Base-by-base conservation (phyloP, 2,113 vertebrate genomes). In the Lepidothrix coronata region DNA sequence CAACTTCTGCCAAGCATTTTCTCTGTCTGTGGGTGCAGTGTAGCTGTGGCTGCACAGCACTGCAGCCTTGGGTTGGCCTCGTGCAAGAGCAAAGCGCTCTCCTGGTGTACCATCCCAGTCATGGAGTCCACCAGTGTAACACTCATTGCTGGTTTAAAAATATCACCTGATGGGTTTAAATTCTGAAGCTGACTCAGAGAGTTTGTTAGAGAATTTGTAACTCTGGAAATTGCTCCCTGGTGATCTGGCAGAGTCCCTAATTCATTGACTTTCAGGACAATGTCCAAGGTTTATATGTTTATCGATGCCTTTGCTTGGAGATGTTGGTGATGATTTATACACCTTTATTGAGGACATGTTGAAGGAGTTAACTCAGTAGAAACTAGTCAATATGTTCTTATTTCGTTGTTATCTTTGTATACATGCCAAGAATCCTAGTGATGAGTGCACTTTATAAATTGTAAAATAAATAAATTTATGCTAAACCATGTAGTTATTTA, bases 401-500 rank as follows among this genome's bases (percentile, higher is more conserved):
- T 85, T 93, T 91, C 4, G 31, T 88, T 92, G 46, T 80, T 94
- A 88, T 85, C 95, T 95, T 92, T 92, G 76, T 73, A 83, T 43
- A 91, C 28, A 78, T 73, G 85, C 91, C 74, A 95, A 77, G 62
- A 95, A 85, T 68, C 44, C 74, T 55, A 92, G 74, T 66, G 65
- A 96, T 93, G 88, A 91, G 84, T 52, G 17, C 61, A 76, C 44
- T 92, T 91, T 76, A 92, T 93, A 89, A 95, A 96, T 62, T 91
- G 68, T 71, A 93, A 93, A 96, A 97, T 86, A 95, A 96, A 96
- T 91, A 94, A 51, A 75, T 90, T 94, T 90, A 86, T 97, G 97
- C 70, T 97, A 94, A 97, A 91, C 44, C 48, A 62, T 70, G 65
- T 73, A 70, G 78, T 94, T 97, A 95, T 96, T 97, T 95, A 95